Base-by-base conservation (phyloP, 2,888 invertebrate genomes). In the Noctua comes region DNA sequence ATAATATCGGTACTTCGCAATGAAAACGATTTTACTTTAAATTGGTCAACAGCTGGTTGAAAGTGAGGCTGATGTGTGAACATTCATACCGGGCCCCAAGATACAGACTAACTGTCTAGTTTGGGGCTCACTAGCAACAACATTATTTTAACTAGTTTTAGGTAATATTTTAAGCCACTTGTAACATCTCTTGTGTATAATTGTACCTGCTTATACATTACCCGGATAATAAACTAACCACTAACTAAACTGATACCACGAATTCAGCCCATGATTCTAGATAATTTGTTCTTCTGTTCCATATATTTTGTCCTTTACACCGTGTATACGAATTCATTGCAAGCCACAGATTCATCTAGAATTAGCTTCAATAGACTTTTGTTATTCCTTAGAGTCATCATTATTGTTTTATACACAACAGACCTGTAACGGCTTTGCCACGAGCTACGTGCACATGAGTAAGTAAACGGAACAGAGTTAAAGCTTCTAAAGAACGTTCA, bases 21-120 rank as follows among this genome's bases (percentile, higher is more conserved):
- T 64, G 36, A 65, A 51, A 76, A 62, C 6, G 16, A 36, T n/a
- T 68, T 68, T 51, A 80, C 51, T 62, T 66, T 21, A 27, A 70
- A n/a, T 76, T 82, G 62, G n/a, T 68, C 57, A 81, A 57, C 48
- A 36, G 11, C 51, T 27, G 31, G 46, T 68, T 68, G 24, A 31
- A 46, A 11, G 2, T 73, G 3, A 13, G 18, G 36, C 36, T 36
- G 36, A 36, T 36, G 36, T 4, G 36, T 36, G 3, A 59, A 59
- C 16, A 59, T 7, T 27, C 2, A 59, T 59, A 54, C 51, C 4
- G 2, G 24, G 7, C 48, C 6, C 18, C 18, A 48, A 51, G 51
- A 51, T 21, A 51, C 18, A 21, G 51, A 21, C 36, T 21, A 51
- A 51, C 51, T 51, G 2, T 51, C 51, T 21, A 51, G 18, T 51